Evolutionary conservation across 2,797 vertebrate species (phyloP), one percentile per base, ranked within the genome.

Genomic region (Cygnus olor): DNA sequence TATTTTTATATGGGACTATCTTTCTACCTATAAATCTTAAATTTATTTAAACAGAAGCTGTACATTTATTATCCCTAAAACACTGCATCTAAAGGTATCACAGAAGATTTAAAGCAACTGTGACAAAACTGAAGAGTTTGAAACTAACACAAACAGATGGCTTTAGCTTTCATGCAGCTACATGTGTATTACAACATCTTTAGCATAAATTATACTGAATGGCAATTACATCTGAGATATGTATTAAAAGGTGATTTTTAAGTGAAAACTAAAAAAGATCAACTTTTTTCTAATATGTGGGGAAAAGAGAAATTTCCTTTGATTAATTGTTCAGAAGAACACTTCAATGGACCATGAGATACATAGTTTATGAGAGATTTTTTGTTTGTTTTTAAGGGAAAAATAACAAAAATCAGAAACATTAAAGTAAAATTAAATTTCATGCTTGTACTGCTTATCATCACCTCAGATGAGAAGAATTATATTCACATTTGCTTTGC

Each of bases 11-110:
- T 42, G 76, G 49, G 42, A 90, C 73, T 79, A 40, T 54, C 27
- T 38, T 85, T 88, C 58, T 89, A 80, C 61, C 54, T n/a, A 88
- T 96, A 93, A 94, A 86, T 86, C 65, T 84, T 78, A 65, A 38
- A 90, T 94, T 89, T 96, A 85, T 95, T 89, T 87, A 71, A 95
- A 63, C 34, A 94, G 63, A 94, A 85, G 56, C 77, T 77, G 32
- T 85, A 79, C 25, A 86, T 94, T 94, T 94, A 91, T 96, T 94
- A 90, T 64, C 64, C 1, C 4, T 65, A 69, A 89, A 91, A 87
- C 56, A 56, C 2, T 56, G n/a, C 65, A 71, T 68, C 82, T 95
- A 88, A 90, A 94, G 25, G 47, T 49, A 90, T 76, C 45, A 58
- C 1, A 1, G 40, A 94, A 93, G 76, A 96, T 91, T 85, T 89